Evolutionary conservation across 2,888 invertebrate genomes (phyloP).

Genomic region (Drosophila paramelanica): DNA sequence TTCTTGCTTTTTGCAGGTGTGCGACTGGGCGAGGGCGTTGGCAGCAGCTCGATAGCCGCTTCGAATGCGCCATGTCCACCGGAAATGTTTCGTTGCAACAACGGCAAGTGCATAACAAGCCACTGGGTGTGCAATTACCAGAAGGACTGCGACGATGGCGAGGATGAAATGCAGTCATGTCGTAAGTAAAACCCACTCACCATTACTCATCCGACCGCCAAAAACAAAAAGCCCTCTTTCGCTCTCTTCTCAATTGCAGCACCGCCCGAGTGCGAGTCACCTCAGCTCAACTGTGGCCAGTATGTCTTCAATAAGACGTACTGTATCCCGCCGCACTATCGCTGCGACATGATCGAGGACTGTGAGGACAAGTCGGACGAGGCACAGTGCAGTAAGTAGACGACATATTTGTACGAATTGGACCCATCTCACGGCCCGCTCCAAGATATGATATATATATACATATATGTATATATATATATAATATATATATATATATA

Average conservation of each 20-base stretch:
- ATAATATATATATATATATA: too few relatives aligned
- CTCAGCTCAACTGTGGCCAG: conserved; percentile 95
- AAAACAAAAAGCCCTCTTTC: background rate
- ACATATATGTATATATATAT: too few relatives aligned
- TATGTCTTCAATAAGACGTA: conserved; percentile 98
- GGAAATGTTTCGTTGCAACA: conserved; percentile 93
- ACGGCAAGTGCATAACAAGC: conserved; percentile 94
- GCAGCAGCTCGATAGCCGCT: conserved; percentile 67
- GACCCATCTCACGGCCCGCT: background rate
- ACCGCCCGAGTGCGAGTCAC: conserved; percentile 96
- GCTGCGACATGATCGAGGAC: conserved; percentile 97
- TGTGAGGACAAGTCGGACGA: conserved; percentile 98
- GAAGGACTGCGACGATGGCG: conserved; percentile 96
- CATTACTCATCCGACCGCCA: background rate
- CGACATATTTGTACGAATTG: too few relatives aligned
- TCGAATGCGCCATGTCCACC: conserved; percentile 87
- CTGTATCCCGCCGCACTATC: conserved; percentile 96
- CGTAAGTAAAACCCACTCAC: conserved; percentile 88
- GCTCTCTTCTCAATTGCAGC: conserved; percentile 86
- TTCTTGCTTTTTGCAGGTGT: conserved; percentile 54
- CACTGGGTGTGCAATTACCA: conserved; percentile 97
- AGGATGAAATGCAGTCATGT: conserved; percentile 95
- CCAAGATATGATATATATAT: too few relatives aligned
- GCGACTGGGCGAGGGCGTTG: conserved; percentile 67
- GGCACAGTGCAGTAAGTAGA: conserved; percentile 97